Evolutionary conservation across 2,888 invertebrate species (phyloP).

Genomic region (Aleiodes leptofemur): DNA sequence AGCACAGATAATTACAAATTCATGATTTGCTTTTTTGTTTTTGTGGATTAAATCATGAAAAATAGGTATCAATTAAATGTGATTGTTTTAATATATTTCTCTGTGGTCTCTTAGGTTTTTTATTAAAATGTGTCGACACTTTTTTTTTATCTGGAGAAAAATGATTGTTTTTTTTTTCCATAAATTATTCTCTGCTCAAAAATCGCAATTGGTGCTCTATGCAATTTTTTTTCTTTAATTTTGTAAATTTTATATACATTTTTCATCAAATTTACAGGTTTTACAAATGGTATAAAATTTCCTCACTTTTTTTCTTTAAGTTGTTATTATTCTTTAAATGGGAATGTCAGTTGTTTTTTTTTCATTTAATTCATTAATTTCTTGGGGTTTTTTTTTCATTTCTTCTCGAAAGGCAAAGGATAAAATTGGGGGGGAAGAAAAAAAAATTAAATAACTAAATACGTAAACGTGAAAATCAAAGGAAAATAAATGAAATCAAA

Average conservation of each 20-base stretch:
- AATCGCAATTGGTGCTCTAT: slow-evolving; percentile 50
- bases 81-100: not conserved
- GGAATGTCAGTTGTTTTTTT: slow-evolving; percentile 31
- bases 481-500: slow-evolving; percentile 9
- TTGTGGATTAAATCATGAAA: slow-evolving; percentile 47
- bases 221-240: slow-evolving; percentile 20
- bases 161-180: slow-evolving; percentile 15
- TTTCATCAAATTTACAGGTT: slow-evolving; percentile 25
- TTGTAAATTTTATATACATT: slow-evolving; percentile 38
- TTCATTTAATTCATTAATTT: not conserved
- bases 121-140: slow-evolving; percentile 29
- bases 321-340: slow-evolving; percentile 19
- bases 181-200: slow-evolving; percentile 37
- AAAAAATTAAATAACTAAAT: slow-evolving; percentile 22
- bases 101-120: slow-evolving; percentile 31
- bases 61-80: slow-evolving; percentile 23
- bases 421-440: too few relatives aligned
- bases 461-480: slow-evolving; percentile 4
- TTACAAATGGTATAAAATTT: slow-evolving; percentile 33
- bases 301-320: slow-evolving; percentile 8
- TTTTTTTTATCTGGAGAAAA: slow-evolving; percentile 27
- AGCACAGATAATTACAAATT: slow-evolving; percentile 68
- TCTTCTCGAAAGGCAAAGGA: too few relatives aligned
- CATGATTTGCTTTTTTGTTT: slow-evolving; percentile 45
- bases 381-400: not conserved